Conservation (phyloP, 2,888 invertebrate species). For the Caenorhabditis afra region DNA sequence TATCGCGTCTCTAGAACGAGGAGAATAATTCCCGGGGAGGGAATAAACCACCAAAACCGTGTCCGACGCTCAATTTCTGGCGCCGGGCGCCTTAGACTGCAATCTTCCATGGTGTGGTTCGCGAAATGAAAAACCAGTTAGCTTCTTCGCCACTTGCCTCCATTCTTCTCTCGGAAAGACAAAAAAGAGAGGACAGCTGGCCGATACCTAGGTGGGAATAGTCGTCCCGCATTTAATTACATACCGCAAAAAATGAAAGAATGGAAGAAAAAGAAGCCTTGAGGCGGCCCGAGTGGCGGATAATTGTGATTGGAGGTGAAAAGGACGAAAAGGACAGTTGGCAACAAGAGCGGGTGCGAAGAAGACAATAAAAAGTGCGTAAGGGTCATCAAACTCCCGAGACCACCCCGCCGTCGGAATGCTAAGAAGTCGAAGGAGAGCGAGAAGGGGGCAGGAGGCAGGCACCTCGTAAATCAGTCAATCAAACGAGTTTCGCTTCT, state of each 20-base stretch:
- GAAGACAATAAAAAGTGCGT: slow-evolving; percentile 40
- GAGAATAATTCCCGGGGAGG: too few species aligned
- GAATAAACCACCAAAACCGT: too few species aligned
- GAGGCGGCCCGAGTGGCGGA: background rate
- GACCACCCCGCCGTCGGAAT: slow-evolving; percentile 12
- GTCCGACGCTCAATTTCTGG: too few species aligned
- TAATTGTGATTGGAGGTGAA: slow-evolving; percentile 22
- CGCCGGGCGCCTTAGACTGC: too few species aligned
- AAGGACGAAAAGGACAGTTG: slow-evolving; percentile 28
- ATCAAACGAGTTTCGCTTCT: slow-evolving; percentile 17
- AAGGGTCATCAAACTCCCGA: slow-evolving; percentile 36
- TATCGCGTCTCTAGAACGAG: too few species aligned
- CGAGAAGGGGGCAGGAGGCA: background rate
- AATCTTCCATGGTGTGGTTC: too few species aligned
- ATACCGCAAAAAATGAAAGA: slow-evolving; percentile 13
- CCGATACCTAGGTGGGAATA: slow-evolving; percentile 11
- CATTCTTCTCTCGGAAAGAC: background rate
- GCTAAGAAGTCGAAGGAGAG: too few species aligned
- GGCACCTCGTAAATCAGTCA: slow-evolving; percentile 52
- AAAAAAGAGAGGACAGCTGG: slow-evolving; percentile 8
- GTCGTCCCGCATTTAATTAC: slow-evolving; percentile 37
- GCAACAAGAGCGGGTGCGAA: slow-evolving; percentile 19
- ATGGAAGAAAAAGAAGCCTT: slow-evolving; percentile 5
- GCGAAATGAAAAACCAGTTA: slow-evolving; percentile 29
- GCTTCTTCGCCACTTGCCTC: slow-evolving; percentile 3